These are phyloP conservation scores for Pachycephala philippinensis DNA, from an alignment of 2,113 vertebrate genomes.

Conservation along the genomic window DNA sequence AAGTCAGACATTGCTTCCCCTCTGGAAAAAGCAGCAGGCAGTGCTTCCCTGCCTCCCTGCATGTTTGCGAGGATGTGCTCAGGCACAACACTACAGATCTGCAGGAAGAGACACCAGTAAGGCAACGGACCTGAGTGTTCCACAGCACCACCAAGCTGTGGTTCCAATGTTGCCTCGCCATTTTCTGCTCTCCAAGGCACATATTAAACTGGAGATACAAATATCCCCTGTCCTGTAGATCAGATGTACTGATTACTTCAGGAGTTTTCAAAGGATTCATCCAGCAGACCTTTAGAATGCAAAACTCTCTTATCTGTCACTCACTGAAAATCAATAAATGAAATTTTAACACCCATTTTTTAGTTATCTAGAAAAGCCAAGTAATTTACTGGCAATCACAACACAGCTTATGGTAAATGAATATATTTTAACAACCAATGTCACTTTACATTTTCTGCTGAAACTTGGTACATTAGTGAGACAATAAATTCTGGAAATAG, in stretches of 20 bases:
- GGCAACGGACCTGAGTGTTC: background rate
- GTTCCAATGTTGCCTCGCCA: background rate
- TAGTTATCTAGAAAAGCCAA: background rate
- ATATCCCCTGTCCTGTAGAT: background rate
- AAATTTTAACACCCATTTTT: background rate
- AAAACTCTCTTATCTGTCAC: background rate
- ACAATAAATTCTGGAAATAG: background rate
- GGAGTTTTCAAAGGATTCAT: background rate
- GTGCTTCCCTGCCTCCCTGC: rapidly evolving
- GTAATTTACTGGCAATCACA: background rate
- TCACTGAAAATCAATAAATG: background rate
- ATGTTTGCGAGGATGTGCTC: background rate
- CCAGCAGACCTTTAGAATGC: background rate
- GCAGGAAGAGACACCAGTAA: background rate
- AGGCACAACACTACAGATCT: background rate
- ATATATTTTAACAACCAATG: background rate
- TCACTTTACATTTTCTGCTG: background rate
- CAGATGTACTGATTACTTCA: background rate
- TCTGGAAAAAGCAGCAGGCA: background rate
- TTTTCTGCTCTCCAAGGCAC: background rate
- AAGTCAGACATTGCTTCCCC: background rate
- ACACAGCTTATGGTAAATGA: background rate
- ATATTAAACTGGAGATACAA: background rate
- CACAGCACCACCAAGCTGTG: background rate
- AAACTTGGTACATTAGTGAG: background rate